Percentiles rank a stretch among this genome's conserved stretches.
Conservation (phyloP, 2,113 vertebrate genomes). For the Condylura cristata region DNA sequence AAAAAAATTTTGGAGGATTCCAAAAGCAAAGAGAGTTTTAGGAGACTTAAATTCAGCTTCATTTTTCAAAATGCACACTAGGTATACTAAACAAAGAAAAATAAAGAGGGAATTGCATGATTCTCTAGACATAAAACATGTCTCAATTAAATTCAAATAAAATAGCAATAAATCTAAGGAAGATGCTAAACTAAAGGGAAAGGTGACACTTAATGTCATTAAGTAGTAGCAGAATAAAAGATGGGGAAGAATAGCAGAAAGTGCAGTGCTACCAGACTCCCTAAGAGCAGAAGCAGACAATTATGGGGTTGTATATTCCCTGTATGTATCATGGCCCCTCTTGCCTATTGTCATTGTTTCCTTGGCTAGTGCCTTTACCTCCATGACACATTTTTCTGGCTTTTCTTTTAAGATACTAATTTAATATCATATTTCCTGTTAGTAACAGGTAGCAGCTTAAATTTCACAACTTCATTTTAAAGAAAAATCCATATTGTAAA, state of each 20-base stretch:
- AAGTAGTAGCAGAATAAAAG: neutral
- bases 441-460: neutral
- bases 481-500: neutral
- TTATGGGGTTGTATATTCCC: neutral
- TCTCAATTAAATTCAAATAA: neutral
- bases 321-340: neutral
- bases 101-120: neutral
- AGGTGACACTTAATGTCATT: neutral
- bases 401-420: conserved; percentile 15
- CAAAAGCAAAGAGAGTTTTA: neutral
- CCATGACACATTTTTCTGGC: no score
- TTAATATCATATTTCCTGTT: neutral
- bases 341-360: neutral
- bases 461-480: conserved; percentile 18
- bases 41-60: neutral
- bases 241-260: neutral
- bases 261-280: neutral
- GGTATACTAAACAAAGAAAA: neutral
- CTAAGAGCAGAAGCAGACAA: neutral
- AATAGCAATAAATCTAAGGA: neutral
- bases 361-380: neutral
- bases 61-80: conserved; percentile 3
- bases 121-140: neutral
- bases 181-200: neutral
- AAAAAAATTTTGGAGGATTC: neutral